Evolutionary conservation across 2,797 vertebrate species (phyloP).

Genomic region (Helarctos malayanus): DNA sequence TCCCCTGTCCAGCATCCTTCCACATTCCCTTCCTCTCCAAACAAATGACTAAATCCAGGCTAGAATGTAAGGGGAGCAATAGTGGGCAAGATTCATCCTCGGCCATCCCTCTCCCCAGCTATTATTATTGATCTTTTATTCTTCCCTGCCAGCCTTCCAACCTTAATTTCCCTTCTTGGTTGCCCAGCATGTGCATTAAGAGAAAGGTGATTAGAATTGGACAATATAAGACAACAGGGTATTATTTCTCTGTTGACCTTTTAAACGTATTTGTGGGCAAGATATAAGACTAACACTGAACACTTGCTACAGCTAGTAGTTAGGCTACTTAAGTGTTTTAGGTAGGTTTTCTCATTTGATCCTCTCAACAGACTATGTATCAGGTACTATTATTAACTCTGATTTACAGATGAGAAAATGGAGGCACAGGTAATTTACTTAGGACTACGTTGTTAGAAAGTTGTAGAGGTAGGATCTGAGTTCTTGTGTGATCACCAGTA

Average conservation of each 20-base stretch:
- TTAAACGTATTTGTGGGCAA: background rate
- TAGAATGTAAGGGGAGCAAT: background rate
- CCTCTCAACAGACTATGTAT: conserved; percentile 27
- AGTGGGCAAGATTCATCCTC: background rate
- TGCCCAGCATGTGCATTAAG: background rate
- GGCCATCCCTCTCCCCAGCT: background rate
- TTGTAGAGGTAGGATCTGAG: conserved; percentile 45
- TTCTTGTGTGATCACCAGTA: conserved; percentile 12
- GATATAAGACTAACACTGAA: background rate
- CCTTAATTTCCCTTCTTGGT: background rate
- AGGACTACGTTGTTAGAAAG: background rate
- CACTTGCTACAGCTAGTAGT: background rate
- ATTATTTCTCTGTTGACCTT: background rate
- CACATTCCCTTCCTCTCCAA: background rate
- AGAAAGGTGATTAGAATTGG: conserved; percentile 16
- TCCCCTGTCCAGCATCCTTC: background rate
- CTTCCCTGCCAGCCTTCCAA: background rate
- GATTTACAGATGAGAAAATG: conserved; percentile 32
- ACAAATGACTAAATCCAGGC: background rate
- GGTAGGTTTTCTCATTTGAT: background rate
- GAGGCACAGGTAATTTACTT: conserved; percentile 44
- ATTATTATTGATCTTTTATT: background rate
- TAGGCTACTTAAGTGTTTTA: conserved; percentile 53
- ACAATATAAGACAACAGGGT: background rate
- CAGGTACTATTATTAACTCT: background rate